Evolutionary conservation across 23 tunicate genomes (phyloP), one percentile per base, ranked within the genome.

Genomic region (Ascidia mentula): DNA sequence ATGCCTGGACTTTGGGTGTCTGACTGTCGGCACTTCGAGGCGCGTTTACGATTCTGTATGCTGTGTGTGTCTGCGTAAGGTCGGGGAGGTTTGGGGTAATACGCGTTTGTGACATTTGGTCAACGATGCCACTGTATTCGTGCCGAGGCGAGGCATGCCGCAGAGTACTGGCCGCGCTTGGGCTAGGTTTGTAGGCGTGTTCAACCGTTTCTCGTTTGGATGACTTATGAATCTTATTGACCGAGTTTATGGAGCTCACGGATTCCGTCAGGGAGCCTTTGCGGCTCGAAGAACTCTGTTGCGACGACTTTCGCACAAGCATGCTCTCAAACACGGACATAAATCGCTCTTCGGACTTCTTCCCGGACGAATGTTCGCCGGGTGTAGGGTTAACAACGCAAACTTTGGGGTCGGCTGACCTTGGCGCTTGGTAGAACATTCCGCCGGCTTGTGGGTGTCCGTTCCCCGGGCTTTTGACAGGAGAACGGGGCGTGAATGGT

Each of bases 141-240:
- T 45, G 79, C 33, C 59, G 45, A 1, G 77, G 84, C 31, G 86
- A 61, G 60, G 38, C 6, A 32, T 72, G 9, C 34, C 77, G 72
- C 9, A 73, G 33, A 26, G 79, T 32, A 35, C 86, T 82, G 45
- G 86, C 86, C 26, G 86, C 86, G 46, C 86, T 82, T 32, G 72
- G 86, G 40, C 79, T 53, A 0, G 86, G 86, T 38, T 82, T 82
- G 79, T 82, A 82, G 18, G 32, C 46, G 22, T 36, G 34, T 28
- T 53, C 65, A n/a, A n/a, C n/a, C 1, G 65, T 5, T 6, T 53
- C 65, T 20, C 65, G 65, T 9, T 53, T 53, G 3, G 84, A n/a
- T 7, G 77, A n/a, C 37, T 32, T 31, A 20, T 77, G 65, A 28
- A 53, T 53, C 65, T 53, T 53, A 28, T 53, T 53, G 22, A 53